Percentiles rank a stretch among this genome's conserved stretches.
These are phyloP conservation scores for Novumbra hubbsi DNA, from an alignment of 2,797 vertebrate genomes.

Conservation along the genomic window DNA sequence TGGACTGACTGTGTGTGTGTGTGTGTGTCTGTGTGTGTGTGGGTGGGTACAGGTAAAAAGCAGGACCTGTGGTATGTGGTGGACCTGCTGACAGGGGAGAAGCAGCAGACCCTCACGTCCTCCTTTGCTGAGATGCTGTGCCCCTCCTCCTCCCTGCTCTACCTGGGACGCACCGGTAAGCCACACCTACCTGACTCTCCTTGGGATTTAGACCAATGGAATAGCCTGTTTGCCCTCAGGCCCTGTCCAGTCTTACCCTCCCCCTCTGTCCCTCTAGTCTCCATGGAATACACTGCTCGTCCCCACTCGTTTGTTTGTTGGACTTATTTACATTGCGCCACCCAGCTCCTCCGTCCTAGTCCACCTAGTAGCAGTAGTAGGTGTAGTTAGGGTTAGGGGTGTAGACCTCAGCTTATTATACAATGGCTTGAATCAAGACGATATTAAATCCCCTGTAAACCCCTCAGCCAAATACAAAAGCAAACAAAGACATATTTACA, in stretches of 20 bases:
- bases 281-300: neutral
- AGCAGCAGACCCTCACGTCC: constrained; percentile 94
- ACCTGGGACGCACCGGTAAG: constrained; percentile 88
- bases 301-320: neutral
- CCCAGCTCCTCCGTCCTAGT: too few relatives aligned
- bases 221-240: neutral
- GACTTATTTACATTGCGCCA: too few relatives aligned
- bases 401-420: too few relatives aligned
- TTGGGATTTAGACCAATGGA: neutral
- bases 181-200: neutral
- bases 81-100: constrained; percentile 94
- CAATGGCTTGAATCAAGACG: too few relatives aligned
- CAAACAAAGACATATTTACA: too few relatives aligned
- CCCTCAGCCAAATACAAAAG: too few relatives aligned
- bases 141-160: constrained; percentile 91
- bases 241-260: neutral
- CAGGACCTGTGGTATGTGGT: constrained; percentile 97
- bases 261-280: neutral
- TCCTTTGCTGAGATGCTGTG: constrained; percentile 93
- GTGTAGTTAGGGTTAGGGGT: too few relatives aligned
- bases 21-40: neutral
- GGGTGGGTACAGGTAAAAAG: constrained; percentile 85
- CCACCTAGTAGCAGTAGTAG: too few relatives aligned
- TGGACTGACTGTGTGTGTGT: neutral
- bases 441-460: too few relatives aligned